A percentile compares a stretch with the other conserved stretches of the same genome.
Conservation (phyloP, 1,140 invertebrate species). For the Caenorhabditis elegans region DNA sequence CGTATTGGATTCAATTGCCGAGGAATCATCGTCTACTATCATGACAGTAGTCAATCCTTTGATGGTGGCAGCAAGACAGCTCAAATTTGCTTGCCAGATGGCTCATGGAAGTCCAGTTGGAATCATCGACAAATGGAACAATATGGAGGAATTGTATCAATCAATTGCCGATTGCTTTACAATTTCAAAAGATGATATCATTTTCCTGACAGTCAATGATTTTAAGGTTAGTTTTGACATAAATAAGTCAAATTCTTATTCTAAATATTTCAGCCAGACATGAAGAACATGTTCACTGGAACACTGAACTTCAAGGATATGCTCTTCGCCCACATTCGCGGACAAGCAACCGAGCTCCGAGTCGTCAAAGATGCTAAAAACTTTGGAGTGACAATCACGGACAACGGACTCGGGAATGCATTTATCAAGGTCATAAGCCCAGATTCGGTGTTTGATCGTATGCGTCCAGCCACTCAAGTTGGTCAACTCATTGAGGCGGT, state of each 20-base stretch:
- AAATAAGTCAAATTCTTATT: too few relatives aligned
- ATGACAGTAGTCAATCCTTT: background rate
- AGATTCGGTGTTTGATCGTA: slow-evolving; percentile 79
- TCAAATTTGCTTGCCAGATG: slow-evolving; percentile 92
- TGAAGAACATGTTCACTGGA: slow-evolving; percentile 86
- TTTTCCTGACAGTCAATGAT: slow-evolving; percentile 96
- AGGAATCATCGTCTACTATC: background rate
- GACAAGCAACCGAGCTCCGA: slow-evolving; percentile 89
- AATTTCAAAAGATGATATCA: slow-evolving; percentile 79
- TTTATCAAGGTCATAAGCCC: slow-evolving; percentile 97
- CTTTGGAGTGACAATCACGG: slow-evolving; percentile 93
- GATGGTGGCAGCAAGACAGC: slow-evolving; percentile 68
- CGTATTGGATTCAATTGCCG: background rate
- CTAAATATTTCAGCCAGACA: slow-evolving; percentile 70
- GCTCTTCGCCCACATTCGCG: slow-evolving; percentile 94
- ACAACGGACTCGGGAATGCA: slow-evolving; percentile 91
- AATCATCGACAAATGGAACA: slow-evolving; percentile 88
- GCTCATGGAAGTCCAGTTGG: slow-evolving; percentile 93
- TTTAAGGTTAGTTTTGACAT: slow-evolving; percentile 81
- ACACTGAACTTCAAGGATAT: slow-evolving; percentile 96
- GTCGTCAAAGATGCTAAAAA: slow-evolving; percentile 79
- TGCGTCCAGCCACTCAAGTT: slow-evolving; percentile 68
- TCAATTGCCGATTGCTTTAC: slow-evolving; percentile 87
- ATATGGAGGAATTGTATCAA: slow-evolving; percentile 89
- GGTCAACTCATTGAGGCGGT: slow-evolving; percentile 97